Percentiles rank a stretch among this genome's conserved stretches.
Evolutionary conservation across 2,113 vertebrate species (phyloP).

Genomic region (Phalacrocorax pelagicus): DNA sequence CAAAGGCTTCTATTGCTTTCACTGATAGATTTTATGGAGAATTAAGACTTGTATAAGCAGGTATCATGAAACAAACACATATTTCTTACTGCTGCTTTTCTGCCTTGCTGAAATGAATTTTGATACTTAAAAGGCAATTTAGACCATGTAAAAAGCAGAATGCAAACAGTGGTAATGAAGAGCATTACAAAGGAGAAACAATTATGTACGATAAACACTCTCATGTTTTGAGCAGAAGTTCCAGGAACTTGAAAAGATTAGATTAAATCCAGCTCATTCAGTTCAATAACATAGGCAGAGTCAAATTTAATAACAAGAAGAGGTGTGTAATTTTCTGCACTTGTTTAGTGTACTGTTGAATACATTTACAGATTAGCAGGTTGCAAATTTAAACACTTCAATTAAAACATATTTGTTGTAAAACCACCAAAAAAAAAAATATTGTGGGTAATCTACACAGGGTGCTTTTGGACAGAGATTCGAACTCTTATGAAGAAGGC

Average conservation of each 20-base stretch:
- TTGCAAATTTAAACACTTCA: background rate
- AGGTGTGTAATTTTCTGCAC: background rate
- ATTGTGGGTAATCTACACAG: background rate
- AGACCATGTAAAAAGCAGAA: background rate
- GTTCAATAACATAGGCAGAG: background rate
- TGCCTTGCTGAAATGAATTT: background rate
- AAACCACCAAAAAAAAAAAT: background rate
- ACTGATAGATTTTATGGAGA: background rate
- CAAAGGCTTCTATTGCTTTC: background rate
- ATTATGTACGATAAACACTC: background rate
- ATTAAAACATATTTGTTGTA: background rate
- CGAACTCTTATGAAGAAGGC: background rate
- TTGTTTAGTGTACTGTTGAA: background rate
- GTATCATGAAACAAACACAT: background rate
- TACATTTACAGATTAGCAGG: background rate
- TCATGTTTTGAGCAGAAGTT: background rate
- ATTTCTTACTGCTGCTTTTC: background rate
- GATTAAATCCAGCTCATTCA: constrained; percentile 24
- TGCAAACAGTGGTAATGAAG: background rate
- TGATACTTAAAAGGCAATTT: background rate
- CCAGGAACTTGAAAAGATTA: background rate
- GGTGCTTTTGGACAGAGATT: background rate
- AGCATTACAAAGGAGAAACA: constrained; percentile 10
- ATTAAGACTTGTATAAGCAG: background rate
- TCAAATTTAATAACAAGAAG: background rate